Evolutionary conservation across 2,113 vertebrate species (phyloP), one percentile per base, ranked within the genome.

Genomic region (Alethe castanea): DNA sequence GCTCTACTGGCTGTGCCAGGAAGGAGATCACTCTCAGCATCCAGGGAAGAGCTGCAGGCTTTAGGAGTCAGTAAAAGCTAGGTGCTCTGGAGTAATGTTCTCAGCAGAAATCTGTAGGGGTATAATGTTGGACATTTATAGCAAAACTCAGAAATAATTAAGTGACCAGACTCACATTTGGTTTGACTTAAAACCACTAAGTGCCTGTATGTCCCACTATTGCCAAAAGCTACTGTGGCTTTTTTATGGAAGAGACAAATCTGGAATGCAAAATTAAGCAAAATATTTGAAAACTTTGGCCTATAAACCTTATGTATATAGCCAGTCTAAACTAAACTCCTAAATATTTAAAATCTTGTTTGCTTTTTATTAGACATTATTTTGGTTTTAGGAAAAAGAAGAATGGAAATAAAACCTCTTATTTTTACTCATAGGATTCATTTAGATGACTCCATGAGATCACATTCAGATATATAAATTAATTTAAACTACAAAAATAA

Each of bases 331-430:
- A 87, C 53, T 42, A 62, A 61, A 35, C 35, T 56, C 24, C 78
- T 95, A 94, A 95, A 97, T 97, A 89, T 90, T 96, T 96, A 94
- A 96, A 95, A 94, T 79, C 89, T 91, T 95, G 66, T 85, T 92
- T 92, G 42, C 33, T 88, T 96, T 96, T 95, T 95, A 94, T 90
- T 88, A 36, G 62, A 48, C 50, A 35, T 93, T 83, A 95, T 93
- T 88, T 73, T 73, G 33, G 74, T 35, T 73, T 95, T 77, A 90
- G 59, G 62, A 90, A 90, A 80, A 85, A 76, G 44, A 81, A 67
- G 53, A 93, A 77, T 33, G 38, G 54, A 86, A 94, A 94, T 62
- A 92, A 95, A 97, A 29, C 29, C 54, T 83, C 52, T 73, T 66
- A 16, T 82, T 90, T 95, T 93, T 82, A 14, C 78, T 90, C 66